phyloP scores from a whole-genome alignment of 2,113 vertebrate genomes.

The Aspidoscelis tigris region DNA sequence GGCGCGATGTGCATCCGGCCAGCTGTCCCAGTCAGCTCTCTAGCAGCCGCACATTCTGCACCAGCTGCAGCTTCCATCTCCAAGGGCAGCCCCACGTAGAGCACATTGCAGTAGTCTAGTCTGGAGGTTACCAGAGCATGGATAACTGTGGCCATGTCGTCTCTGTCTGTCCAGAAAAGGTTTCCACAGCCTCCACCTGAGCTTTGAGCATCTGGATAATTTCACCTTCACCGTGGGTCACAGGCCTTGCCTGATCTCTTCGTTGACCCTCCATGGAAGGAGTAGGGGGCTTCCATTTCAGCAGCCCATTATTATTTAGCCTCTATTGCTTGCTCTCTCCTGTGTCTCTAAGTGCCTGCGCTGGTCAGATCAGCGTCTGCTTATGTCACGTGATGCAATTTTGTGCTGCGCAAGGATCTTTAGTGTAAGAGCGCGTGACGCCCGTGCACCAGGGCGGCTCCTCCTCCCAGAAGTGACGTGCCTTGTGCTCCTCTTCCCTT shows the following conservation, averaged over 20 bases:
- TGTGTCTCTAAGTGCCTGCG: slow-evolving; percentile 2
- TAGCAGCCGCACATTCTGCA: rapidly evolving
- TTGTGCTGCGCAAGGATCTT: rapidly evolving
- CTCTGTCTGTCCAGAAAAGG: no score
- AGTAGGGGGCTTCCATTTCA: slow-evolving; percentile 2
- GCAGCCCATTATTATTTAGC: slow-evolving; percentile 45
- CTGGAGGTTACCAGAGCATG: no score
- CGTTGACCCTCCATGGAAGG: not conserved
- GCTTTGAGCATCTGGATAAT: rapidly evolving
- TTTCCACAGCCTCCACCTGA: not conserved
- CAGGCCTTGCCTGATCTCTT: not conserved
- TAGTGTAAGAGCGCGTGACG: rapidly evolving
- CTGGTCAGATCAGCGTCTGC: slow-evolving; percentile 1
- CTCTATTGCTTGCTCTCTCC: rapidly evolving
- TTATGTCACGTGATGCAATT: not conserved
- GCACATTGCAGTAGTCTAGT: no score
- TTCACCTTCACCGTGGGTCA: not conserved
- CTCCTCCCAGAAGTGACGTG: rapidly evolving
- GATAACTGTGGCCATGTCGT: no score
- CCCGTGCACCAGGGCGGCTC: rapidly evolving
- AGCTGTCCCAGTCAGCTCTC: no score
- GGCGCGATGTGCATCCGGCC: no score
- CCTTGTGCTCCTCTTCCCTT: not conserved
- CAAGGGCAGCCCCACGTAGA: no score
- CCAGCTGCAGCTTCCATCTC: no score